Base-by-base conservation (phyloP, 2,113 vertebrate genomes). In the Cottus gobio region DNA sequence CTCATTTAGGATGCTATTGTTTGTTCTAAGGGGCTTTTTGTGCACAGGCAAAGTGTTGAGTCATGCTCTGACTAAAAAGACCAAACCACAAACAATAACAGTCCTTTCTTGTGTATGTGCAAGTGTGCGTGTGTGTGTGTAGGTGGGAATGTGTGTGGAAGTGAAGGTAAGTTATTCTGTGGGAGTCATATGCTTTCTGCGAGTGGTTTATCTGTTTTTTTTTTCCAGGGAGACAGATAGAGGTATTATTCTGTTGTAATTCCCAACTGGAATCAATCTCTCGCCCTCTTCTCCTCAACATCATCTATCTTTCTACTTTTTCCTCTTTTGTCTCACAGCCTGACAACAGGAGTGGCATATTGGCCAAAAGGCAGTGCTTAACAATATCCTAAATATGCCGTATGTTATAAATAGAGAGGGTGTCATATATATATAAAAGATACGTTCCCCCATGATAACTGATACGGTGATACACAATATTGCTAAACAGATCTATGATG, bases 231-330 rank as follows among this genome's bases (percentile, higher is more conserved):
- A 71, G 79, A 71, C 30, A 66, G 37, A 74, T 18, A 39, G 28
- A 65, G 61, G 82, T 82, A 56, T 85, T 85, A 63, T 80, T 77
- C 57, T 74, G 62, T 26, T 68, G 48, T 71, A 79, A 89, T 85
- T 85, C 75, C 60, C 36, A 24, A 34, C 63, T 68, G 66, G 39
- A 75, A 73, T 85, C 69, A 80, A 68, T 80, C 64, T 74, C 44
- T 30, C 36, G n/a, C 20, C 28, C 7, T 37, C 20, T 24, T 58
- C 39, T 63, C n/a, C 26, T 8, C 60, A 56, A 31, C 37, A 48
- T 87, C 54, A 58, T 75, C 44, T 37, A 20, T 72, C 68, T 77
- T 30, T 24, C 3, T 46, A 5, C 16, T 13, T 52, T 30, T 28
- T 44, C 16, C 6, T n/a, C 54, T 24, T 24, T 50, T 73, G 58